Evolutionary conservation across 2,888 invertebrate species (phyloP).

Genomic region (Leptarthrus brevirostris): DNA sequence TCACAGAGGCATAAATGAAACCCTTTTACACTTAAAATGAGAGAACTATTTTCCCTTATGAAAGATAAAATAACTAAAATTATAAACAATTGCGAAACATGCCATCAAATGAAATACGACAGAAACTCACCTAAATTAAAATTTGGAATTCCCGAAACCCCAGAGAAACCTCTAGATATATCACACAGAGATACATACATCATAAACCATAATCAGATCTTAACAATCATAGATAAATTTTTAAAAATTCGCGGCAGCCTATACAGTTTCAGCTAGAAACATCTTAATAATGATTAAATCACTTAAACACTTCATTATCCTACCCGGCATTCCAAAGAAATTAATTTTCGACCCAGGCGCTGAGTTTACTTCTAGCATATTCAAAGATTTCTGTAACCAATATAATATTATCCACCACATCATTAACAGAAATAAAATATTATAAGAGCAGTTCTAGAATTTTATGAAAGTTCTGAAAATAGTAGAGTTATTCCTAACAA

Average conservation of each 20-base stretch:
- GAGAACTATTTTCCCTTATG: constrained; percentile 44
- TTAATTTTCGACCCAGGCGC: too few relatives aligned
- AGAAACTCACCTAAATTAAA: constrained; percentile 50
- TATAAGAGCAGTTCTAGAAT: too few relatives aligned
- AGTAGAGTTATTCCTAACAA: too few relatives aligned
- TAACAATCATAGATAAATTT: constrained; percentile 38
- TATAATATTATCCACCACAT: neutral
- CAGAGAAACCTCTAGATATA: constrained; percentile 42
- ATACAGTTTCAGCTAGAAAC: constrained; percentile 21
- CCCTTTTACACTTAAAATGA: too few relatives aligned
- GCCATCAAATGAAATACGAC: constrained; percentile 45
- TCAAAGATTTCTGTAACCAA: neutral
- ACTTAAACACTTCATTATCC: too few relatives aligned
- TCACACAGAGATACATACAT: constrained; percentile 38
- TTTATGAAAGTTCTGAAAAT: too few relatives aligned
- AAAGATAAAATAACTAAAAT: constrained; percentile 37
- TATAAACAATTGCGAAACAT: constrained; percentile 49
- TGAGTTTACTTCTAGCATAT: neutral
- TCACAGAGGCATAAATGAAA: too few relatives aligned
- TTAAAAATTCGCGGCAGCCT: constrained; percentile 43
- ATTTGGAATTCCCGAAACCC: constrained; percentile 42
- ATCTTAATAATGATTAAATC: too few relatives aligned
- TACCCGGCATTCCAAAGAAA: too few relatives aligned
- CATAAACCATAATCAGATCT: constrained; percentile 26
- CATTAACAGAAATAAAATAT: too few relatives aligned